These are phyloP conservation scores for Eueides isabella DNA, from an alignment of 1,140 invertebrate genomes.

Conservation along the genomic window DNA sequence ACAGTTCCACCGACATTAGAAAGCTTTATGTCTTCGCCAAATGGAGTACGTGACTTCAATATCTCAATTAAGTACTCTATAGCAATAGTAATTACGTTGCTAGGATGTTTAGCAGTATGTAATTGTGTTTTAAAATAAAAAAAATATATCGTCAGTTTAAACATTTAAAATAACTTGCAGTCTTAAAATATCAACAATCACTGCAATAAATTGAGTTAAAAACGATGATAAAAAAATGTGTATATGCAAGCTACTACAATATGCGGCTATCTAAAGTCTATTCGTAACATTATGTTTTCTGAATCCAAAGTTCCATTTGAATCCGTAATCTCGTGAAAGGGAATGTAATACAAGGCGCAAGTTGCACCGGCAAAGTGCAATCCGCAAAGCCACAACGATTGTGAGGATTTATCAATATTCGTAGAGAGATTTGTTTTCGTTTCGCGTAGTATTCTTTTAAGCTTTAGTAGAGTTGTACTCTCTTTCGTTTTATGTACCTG, in stretches of 20 bases:
- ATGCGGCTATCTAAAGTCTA: background rate
- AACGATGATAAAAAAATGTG: background rate
- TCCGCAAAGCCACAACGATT: slow-evolving; percentile 69
- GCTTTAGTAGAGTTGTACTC: slow-evolving; percentile 30
- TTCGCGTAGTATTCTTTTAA: slow-evolving; percentile 46
- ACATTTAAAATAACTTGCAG: background rate
- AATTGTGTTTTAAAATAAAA: background rate
- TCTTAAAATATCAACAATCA: background rate
- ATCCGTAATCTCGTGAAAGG: slow-evolving; percentile 56
- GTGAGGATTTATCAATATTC: slow-evolving; percentile 72
- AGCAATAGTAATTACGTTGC: slow-evolving; percentile 44
- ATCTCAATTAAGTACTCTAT: slow-evolving; percentile 57
- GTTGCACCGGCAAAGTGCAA: slow-evolving; percentile 59
- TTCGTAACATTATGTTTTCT: slow-evolving; percentile 23
- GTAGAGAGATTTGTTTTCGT: slow-evolving; percentile 52
- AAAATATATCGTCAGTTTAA: background rate
- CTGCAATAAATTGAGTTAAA: background rate
- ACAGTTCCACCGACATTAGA: slow-evolving; percentile 62
- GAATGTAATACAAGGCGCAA: slow-evolving; percentile 63
- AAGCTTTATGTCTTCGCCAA: slow-evolving; percentile 62
- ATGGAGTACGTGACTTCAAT: slow-evolving; percentile 65
- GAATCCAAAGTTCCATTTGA: slow-evolving; percentile 26
- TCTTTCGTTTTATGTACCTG: background rate
- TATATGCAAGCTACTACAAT: slow-evolving; percentile 1
- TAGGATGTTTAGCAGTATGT: background rate